Base-by-base conservation (phyloP, 2,113 vertebrate genomes). In the Leptobrachium leishanense region DNA sequence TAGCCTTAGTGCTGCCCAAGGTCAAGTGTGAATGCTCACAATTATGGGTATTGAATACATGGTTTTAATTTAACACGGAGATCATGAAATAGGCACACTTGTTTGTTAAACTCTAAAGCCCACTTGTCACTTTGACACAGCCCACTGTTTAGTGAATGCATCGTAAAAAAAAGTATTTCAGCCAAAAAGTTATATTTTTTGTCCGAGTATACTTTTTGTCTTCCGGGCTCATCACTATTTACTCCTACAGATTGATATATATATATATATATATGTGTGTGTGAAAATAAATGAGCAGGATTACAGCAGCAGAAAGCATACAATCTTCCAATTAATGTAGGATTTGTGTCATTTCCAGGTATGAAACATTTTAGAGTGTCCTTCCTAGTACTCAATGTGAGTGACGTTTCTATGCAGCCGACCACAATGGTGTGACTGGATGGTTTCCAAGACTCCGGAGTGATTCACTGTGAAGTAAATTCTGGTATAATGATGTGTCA, bases 401-500 rank as follows among this genome's bases (percentile, higher is more conserved):
- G 13, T 44, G 67, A 69, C 39, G n/a, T n/a, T 64, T 73, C 31
- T 15, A 43, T 7, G 39, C 2, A 41, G 55, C 43, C 40, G 54
- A 57, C 71, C 53, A 39, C 15, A 57, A 9, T 73, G 53, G 59
- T 59, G 9, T 43, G 53, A 42, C 15, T 73, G 53, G 71, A 73
- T n/a, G 6, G 40, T 9, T 59, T 57, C 54, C 71, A 69, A 43
- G 15, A 69, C 7, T 13, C 13, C 1, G 3, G 53, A n/a, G 53
- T 2, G 54, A 73, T 15, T 73, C 40, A 6, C 54, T 73, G 12
- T 7, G 71, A 59, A 62, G 31, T 42, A 57, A 59, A 57, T 41
- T 42, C 13, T 2, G 39, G 54, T 59, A 73, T 73, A 73, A 73
- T 73, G 55, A 73, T 57, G 53, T 73, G 71, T 59, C 71, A 73